These are phyloP conservation scores for Nothobranchius furzeri DNA, from an alignment of 2,113 vertebrate genomes.

Conservation along the genomic window DNA sequence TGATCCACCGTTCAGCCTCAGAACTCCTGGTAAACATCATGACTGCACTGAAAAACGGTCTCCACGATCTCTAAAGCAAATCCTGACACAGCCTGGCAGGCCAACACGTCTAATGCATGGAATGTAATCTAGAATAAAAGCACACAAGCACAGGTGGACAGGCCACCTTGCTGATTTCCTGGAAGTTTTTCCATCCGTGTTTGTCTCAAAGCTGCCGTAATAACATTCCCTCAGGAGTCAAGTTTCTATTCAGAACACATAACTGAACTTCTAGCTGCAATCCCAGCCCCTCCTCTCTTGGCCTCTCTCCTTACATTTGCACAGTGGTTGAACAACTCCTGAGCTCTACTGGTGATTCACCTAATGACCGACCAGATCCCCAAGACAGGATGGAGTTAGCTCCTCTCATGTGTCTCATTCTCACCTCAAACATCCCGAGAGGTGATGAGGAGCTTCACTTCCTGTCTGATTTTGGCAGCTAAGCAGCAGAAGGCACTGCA, in stretches of 20 bases:
- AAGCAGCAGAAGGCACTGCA: no score
- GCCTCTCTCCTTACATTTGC: constrained; percentile 22
- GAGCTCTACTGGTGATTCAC: constrained; percentile 56
- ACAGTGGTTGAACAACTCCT: constrained; percentile 40
- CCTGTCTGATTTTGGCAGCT: constrained; percentile 16
- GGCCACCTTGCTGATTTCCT: constrained; percentile 10
- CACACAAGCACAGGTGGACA: not conserved
- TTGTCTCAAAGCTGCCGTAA: constrained; percentile 48
- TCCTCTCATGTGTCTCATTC: constrained; percentile 37
- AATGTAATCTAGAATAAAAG: not conserved
- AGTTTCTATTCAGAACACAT: constrained; percentile 61
- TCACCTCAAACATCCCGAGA: constrained; percentile 35
- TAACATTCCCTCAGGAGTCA: constrained; percentile 54
- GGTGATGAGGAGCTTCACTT: constrained; percentile 14
- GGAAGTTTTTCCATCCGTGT: constrained; percentile 39
- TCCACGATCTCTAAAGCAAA: not conserved
- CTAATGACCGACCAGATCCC: constrained; percentile 55
- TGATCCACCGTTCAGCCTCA: constrained; percentile 50
- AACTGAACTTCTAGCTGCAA: constrained; percentile 49
- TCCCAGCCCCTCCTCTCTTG: constrained; percentile 9
- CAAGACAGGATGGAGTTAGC: constrained; percentile 29
- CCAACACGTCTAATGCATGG: not conserved
- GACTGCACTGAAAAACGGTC: constrained; percentile 7
- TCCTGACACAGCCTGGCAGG: not conserved
- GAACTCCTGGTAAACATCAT: constrained; percentile 44